Conservation (phyloP, 2,113 vertebrate species). For the Enhydra lutris region DNA sequence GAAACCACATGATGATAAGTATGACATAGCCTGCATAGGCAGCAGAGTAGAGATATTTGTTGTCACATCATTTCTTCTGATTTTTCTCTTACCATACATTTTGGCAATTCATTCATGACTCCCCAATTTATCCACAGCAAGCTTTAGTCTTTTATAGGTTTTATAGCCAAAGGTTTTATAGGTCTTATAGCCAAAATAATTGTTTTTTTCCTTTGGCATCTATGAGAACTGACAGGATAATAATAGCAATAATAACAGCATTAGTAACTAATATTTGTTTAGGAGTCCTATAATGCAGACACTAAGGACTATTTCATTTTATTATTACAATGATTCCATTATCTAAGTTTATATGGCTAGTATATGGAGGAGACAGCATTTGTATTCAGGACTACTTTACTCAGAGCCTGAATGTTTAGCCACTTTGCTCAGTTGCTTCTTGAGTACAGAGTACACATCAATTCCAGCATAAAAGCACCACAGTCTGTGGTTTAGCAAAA, state of each 20-base stretch:
- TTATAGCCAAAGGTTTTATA: background rate
- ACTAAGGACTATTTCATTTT: background rate
- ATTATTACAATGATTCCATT: background rate
- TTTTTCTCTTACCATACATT: background rate
- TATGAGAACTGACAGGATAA: background rate
- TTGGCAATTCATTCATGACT: background rate
- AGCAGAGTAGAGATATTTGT: background rate
- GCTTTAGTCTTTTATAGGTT: background rate
- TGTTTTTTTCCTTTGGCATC: background rate
- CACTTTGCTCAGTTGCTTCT: background rate
- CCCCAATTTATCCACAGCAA: background rate
- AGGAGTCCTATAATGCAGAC: background rate
- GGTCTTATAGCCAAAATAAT: background rate
- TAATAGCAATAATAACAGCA: background rate
- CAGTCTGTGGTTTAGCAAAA: background rate
- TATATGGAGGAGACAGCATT: background rate
- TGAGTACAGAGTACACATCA: background rate
- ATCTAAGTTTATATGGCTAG: background rate
- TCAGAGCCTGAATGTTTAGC: background rate
- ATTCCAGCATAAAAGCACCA: background rate
- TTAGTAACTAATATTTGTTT: background rate
- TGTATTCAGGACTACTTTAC: background rate
- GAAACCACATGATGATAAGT: background rate
- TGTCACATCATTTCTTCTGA: background rate
- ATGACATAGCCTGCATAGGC: background rate